Evolutionary conservation across 2,113 vertebrate species (phyloP), one percentile per base, ranked within the genome.

Genomic region (Myocastor coypus): DNA sequence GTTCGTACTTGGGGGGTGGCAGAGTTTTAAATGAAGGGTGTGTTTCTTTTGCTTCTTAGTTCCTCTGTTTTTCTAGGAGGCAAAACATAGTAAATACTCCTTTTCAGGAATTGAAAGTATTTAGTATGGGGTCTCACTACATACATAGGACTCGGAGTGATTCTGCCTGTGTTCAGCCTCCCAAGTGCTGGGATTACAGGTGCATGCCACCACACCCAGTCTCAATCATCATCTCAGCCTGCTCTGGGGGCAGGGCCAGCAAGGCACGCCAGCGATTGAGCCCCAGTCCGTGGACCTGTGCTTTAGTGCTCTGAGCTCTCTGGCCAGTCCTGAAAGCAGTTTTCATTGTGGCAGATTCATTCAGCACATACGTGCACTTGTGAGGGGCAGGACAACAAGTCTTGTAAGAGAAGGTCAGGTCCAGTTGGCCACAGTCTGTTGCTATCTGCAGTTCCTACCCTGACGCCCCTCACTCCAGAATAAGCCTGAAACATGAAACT

Each of bases 21-120:
- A 52, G 34, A 93, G 59, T 75, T 91, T 85, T 81, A 81, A 69
- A 68, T 2, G 34, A 93, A 52, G 50, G 68, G 37, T 64, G 20
- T 8, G 26, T 71, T 78, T 64, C 32, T 91, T n/a, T 68, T 75
- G 50, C 71, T 89, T 88, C 46, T 81, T n/a, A 92, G 46, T 24
- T 85, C 57, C 71, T 94, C 71, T 81, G 32, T n/a, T 87, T 94
- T 87, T 71, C 55, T n/a, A 64, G 46, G 61, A 87, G n/a, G 88
- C 46, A 84, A 80, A 95, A 73, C 11, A 26, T 34, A 86, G 16
- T 57, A 95, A 87, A 87, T 24, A 73, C 14, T 32, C 28, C 19
- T 63, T 63, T 75, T 50, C 22, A 16, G 57, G 57, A 85, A 83
- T 0, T 73, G 11, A 71, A 93, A 83, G 55, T 57, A 17, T 57